Evolutionary conservation across 2,888 invertebrate genomes (phyloP), one percentile per base, ranked within the genome.

Genomic region (Polydrusus tereticollis): DNA sequence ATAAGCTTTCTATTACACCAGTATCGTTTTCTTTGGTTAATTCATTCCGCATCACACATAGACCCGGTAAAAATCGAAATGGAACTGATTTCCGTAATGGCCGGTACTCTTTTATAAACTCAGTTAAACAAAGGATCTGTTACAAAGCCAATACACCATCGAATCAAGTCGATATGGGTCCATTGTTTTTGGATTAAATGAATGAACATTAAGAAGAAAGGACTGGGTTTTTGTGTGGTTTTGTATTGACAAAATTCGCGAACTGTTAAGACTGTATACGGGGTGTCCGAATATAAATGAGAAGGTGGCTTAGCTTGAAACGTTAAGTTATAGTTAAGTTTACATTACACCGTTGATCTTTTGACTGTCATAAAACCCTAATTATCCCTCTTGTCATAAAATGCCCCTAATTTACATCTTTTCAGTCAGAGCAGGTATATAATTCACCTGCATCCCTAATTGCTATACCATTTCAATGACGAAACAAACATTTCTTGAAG

Each of bases 61-160:
- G n/a, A n/a, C 29, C 8, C 7, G 52, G 8, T 55, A 55, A 55
- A 29, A 55, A 29, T 55, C 29, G 8, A 18, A 29, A 55, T 8
- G 52, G 29, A 55, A 55, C 52, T 55, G 52, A 55, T 29, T 55
- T 29, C 52, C 1, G 0, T 29, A 55, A 55, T 55, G 52, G 29
- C 52, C 29, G 52, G 16, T 23, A 29, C 23, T 60, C 59, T 57
- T 60, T 55, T 69, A 68, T 69, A 69, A 62, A 26, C 45, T 21
- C 50, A 20, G 0, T 14, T 47, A 63, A 63, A 69, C 69, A 69
- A 69, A 47, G 33, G 26, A 43, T 38, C n/a, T 16, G 23, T 43
- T 20, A 10, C 36, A 50, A 23, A 33, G 62, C 69, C 62, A 59
- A 69, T 69, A 69, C 38, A 5, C 62, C 14, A 69, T 69, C 62